A percentile compares a stretch with the other conserved stretches of the same genome.
Evolutionary conservation across 2,113 vertebrate genomes (phyloP).

Genomic region (Columbina picui): DNA sequence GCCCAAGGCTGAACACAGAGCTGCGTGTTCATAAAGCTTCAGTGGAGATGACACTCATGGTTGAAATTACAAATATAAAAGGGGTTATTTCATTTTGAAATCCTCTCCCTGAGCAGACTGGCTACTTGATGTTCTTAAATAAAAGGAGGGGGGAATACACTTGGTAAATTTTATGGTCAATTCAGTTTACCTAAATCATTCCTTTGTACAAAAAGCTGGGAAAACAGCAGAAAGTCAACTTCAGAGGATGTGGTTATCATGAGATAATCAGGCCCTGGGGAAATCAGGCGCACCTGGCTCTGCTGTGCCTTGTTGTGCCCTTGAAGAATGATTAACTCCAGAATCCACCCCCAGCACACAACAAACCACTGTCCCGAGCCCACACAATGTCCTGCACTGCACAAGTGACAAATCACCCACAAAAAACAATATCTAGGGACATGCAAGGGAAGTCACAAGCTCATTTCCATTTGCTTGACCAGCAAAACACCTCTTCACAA

Average conservation of each 20-base stretch:
- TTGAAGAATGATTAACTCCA: conserved; percentile 31
- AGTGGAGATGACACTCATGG: neutral
- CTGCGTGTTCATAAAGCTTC: neutral
- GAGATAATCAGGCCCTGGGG: conserved; percentile 72
- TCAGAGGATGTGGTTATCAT: conserved; percentile 76
- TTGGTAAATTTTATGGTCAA: conserved; percentile 50
- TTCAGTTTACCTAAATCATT: conserved; percentile 66
- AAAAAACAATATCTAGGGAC: neutral
- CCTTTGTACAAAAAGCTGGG: conserved; percentile 68
- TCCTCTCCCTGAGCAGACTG: neutral
- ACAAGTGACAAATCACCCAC: neutral
- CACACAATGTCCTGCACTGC: neutral
- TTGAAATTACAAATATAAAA: neutral
- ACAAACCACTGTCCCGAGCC: neutral
- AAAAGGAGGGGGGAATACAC: neutral
- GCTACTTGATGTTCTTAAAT: neutral
- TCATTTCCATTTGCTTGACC: neutral
- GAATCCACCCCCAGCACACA: neutral
- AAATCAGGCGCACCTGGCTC: conserved; percentile 72
- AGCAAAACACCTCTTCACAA: neutral
- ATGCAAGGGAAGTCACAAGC: neutral
- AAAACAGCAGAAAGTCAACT: neutral
- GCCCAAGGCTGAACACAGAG: neutral
- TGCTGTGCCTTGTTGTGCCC: conserved; percentile 16
- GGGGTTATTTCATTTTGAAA: neutral